Base-by-base conservation (phyloP, 2,888 invertebrate genomes). In the Thymelicus acteon region DNA sequence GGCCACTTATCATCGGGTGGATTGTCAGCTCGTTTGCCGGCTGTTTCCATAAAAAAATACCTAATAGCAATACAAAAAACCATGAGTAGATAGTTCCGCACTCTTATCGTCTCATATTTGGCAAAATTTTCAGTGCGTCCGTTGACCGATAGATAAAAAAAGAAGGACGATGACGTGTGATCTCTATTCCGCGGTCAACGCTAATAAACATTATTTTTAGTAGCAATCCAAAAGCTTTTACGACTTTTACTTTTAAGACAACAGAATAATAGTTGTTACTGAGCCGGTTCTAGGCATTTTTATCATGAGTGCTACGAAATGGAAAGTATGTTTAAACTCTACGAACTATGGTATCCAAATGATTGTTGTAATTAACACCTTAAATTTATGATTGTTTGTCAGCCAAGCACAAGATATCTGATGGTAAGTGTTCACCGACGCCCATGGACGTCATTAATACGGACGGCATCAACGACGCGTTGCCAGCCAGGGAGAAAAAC, bases 191-290 rank as follows among this genome's bases (percentile, higher is more conserved):
- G 54, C 64, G 31, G 52, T 52, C 3, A 12, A 15, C 72, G 72
- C 48, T 63, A 71, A 74, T 71, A 72, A 72, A 64, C 31, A 40
- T 63, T 63, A 68, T 58, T 58, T 64, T 24, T 70, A 57, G 61
- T 54, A 19, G 62, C 47, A 47, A 8, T 48, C 8, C 15, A 19
- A 19, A 19, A 54, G 24, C 54, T 54, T 49, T 54, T n/a, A n/a
- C n/a, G n/a, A n/a, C n/a, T n/a, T n/a, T n/a, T n/a, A n/a, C n/a
- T n/a, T n/a, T n/a, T n/a, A n/a, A n/a, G 39, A 58, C 57, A 58
- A 58, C 24, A 58, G 54, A 24, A 68, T 60, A 47, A 52, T 61
- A 60, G 61, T 61, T 61, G 52, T 64, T n/a, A 49, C 63, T 8
- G 49, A 52, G 49, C 49, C 19, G 15, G 49, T 52, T 52, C 15